Conservation (phyloP, 1,140 invertebrate species). For the Holotrichia oblita region DNA sequence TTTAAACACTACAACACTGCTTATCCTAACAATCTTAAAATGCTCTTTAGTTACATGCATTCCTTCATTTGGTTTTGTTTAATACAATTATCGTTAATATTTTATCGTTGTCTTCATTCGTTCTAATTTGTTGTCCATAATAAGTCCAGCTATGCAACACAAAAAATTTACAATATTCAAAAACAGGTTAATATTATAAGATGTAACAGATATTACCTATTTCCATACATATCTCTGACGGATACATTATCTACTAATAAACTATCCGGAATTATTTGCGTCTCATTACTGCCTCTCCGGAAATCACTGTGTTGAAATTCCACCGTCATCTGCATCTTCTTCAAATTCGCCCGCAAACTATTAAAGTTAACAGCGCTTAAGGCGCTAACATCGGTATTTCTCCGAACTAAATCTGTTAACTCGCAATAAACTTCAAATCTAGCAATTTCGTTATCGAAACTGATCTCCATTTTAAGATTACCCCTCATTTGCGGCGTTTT, state of each 20-base stretch:
- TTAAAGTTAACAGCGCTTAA: conserved; percentile 51
- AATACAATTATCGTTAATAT: background rate
- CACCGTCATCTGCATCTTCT: conserved; percentile 49
- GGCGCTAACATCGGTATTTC: conserved; percentile 51
- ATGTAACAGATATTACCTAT: conserved; percentile 54
- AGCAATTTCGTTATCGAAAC: conserved; percentile 51
- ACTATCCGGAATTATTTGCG: conserved; percentile 40
- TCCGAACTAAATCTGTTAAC: conserved; percentile 55
- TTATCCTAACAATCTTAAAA: no score
- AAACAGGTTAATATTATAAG: background rate
- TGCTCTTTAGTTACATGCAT: background rate
- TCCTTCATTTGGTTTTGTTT: conserved; percentile 14
- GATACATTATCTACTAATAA: conserved; percentile 51
- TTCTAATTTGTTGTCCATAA: conserved; percentile 29
- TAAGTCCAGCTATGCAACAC: conserved; percentile 17
- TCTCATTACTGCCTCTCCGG: conserved; percentile 47
- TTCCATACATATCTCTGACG: conserved; percentile 56
- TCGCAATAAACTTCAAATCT: conserved; percentile 56
- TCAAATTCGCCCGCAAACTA: conserved; percentile 46
- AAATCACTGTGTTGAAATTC: conserved; percentile 41
- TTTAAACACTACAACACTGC: no score
- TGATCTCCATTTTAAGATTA: conserved; percentile 53
- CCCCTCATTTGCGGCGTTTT: conserved; percentile 55
- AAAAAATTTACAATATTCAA: background rate
- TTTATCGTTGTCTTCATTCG: background rate